A percentile compares a stretch with the other conserved stretches of the same genome.
phyloP scores from a whole-genome alignment of 2,797 vertebrate genomes.

The Allobates femoralis region DNA sequence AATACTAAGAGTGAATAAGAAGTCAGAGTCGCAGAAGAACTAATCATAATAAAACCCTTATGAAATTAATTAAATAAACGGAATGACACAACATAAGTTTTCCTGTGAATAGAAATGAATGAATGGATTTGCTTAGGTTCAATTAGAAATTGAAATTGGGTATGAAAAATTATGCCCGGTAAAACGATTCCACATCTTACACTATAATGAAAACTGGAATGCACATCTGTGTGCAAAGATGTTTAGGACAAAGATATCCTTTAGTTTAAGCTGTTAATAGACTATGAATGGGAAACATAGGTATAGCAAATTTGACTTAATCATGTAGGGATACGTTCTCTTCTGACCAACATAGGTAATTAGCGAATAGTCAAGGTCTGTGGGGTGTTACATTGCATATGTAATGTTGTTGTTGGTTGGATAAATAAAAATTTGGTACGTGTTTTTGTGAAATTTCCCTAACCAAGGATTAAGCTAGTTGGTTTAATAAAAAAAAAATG shows the following conservation, averaged over 20 bases:
- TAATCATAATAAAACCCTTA: conserved; percentile 19
- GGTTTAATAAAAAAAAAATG: no score
- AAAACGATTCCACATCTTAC: background rate
- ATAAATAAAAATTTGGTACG: background rate
- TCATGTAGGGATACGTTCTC: no score
- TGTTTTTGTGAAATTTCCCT: background rate
- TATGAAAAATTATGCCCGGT: background rate
- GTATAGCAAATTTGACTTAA: no score
- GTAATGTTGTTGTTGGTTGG: no score
- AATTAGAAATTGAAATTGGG: background rate
- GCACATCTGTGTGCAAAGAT: no score
- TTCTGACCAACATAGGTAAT: background rate
- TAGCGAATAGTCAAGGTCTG: background rate
- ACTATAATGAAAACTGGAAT: no score
- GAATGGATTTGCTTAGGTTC: background rate
- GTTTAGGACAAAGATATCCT: no score
- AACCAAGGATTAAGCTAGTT: background rate
- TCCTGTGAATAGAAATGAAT: background rate
- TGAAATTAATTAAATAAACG: conserved; percentile 18
- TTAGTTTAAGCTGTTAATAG: no score
- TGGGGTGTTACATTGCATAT: background rate
- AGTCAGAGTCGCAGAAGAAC: background rate
- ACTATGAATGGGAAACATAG: no score
- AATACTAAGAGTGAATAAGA: conserved; percentile 27
- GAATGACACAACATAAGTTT: background rate